These are phyloP conservation scores for Halcyon leucocephala DNA, from an alignment of 2,797 vertebrate species.

Conservation along the genomic window DNA sequence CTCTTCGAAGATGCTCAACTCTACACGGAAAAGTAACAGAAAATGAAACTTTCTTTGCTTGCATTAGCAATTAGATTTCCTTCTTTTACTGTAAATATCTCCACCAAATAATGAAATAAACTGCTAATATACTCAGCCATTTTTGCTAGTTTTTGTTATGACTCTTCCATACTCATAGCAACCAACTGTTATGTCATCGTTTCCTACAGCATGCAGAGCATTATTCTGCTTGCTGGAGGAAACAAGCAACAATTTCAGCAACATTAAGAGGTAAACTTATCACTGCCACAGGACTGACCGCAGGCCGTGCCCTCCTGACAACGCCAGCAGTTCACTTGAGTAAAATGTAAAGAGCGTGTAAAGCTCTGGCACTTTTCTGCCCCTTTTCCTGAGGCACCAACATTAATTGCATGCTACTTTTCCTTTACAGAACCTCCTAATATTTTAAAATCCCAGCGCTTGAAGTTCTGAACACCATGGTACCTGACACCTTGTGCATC, in stretches of 20 bases:
- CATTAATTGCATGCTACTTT: neutral
- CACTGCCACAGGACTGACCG: neutral
- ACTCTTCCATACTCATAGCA: neutral
- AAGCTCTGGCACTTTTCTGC: neutral
- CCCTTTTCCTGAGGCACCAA: neutral
- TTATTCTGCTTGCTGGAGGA: neutral
- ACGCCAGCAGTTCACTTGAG: neutral
- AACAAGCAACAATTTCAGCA: neutral
- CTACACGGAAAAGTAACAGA: neutral
- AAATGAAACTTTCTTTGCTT: neutral
- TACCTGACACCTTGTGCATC: neutral
- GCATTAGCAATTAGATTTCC: neutral
- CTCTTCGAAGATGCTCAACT: neutral
- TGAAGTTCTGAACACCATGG: neutral
- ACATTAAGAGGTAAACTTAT: neutral
- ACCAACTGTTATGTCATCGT: neutral
- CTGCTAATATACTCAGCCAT: neutral
- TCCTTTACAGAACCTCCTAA: neutral
- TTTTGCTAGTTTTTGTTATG: neutral
- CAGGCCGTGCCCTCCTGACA: neutral
- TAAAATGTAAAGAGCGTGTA: neutral
- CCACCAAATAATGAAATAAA: neutral
- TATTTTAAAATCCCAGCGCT: neutral
- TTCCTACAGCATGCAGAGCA: neutral
- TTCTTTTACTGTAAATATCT: neutral